phyloP scores from a whole-genome alignment of 2,797 vertebrate genomes.

The Protosalanx chinensis region DNA sequence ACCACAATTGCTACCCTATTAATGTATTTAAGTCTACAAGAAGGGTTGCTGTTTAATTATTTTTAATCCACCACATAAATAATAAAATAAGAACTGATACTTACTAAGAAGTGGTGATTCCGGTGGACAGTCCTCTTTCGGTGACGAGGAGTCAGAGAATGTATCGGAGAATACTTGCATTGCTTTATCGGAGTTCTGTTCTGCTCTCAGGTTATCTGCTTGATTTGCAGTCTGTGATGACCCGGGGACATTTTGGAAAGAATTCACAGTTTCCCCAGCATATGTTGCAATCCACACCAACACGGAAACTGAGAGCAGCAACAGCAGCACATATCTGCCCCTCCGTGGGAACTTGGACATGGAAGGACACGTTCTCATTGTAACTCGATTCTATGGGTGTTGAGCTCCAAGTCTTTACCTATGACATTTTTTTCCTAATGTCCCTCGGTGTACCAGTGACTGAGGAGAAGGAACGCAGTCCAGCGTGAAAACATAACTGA shows the following conservation, averaged over 20 bases:
- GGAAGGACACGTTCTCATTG: slow-evolving; percentile 71
- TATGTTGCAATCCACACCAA: slow-evolving; percentile 79
- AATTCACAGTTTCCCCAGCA: slow-evolving; percentile 62
- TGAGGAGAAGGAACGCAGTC: slow-evolving; percentile 6
- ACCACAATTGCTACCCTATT: too few species aligned
- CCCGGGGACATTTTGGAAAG: background rate
- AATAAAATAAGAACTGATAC: slow-evolving; percentile 51
- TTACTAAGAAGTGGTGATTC: slow-evolving; percentile 84
- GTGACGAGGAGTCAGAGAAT: slow-evolving; percentile 8
- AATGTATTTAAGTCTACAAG: too few species aligned
- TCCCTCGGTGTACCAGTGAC: slow-evolving; percentile 24
- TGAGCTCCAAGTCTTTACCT: slow-evolving; percentile 18
- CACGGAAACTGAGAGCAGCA: slow-evolving; percentile 72
- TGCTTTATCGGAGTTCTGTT: slow-evolving; percentile 27
- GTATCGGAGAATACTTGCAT: background rate
- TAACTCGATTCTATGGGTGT: slow-evolving; percentile 23
- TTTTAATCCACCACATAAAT: background rate
- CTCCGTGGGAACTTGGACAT: slow-evolving; percentile 68
- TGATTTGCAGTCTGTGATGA: slow-evolving; percentile 43
- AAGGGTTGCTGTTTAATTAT: too few species aligned
- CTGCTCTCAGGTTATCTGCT: slow-evolving; percentile 28
- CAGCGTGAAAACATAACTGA: slow-evolving; percentile 27
- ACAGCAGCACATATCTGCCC: slow-evolving; percentile 75
- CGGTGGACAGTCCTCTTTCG: slow-evolving; percentile 68
- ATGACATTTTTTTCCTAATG: slow-evolving; percentile 33